Evolutionary conservation across 2,797 vertebrate species (phyloP).

Genomic region (Macroramphosus scolopax): DNA sequence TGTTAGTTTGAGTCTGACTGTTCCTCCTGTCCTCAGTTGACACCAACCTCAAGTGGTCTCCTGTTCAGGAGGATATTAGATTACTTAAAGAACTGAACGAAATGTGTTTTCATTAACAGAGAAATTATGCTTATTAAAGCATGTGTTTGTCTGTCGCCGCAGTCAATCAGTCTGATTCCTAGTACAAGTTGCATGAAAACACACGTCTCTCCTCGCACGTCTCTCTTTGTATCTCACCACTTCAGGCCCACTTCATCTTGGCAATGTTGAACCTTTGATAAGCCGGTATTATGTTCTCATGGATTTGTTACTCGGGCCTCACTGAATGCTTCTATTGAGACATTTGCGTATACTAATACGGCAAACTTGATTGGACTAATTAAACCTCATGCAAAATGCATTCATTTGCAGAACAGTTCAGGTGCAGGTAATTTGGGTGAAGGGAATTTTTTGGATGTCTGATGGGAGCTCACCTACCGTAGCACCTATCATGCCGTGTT

Average conservation of each 20-base stretch:
- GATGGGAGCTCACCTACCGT: too few species aligned
- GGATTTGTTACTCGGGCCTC: constrained; percentile 16
- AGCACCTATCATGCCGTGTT: constrained; percentile 51
- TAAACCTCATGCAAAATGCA: too few species aligned
- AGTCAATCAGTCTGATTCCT: too few species aligned
- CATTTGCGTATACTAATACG: too few species aligned
- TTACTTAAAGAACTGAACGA: constrained; percentile 16
- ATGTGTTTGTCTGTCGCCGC: too few species aligned
- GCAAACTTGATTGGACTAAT: too few species aligned
- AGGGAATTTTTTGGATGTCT: constrained; percentile 7
- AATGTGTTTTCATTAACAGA: constrained; percentile 1
- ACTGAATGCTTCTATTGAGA: too few species aligned
- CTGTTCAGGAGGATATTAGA: constrained; percentile 5
- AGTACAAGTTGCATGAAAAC: constrained; percentile 17
- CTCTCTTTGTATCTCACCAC: constrained; percentile 15
- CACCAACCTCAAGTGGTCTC: constrained; percentile 5
- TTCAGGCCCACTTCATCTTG: constrained; percentile 8
- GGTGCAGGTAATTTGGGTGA: neutral
- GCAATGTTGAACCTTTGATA: constrained; percentile 22
- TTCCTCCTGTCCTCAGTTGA: constrained; percentile 6
- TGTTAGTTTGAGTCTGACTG: constrained; percentile 1
- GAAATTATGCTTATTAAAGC: too few species aligned
- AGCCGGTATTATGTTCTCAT: too few species aligned
- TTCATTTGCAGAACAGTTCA: neutral
- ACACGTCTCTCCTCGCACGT: constrained; percentile 26